Evolutionary conservation across 1,140 invertebrate genomes (phyloP), one percentile per base, ranked within the genome.

Genomic region (Drosophila lacteicornis): DNA sequence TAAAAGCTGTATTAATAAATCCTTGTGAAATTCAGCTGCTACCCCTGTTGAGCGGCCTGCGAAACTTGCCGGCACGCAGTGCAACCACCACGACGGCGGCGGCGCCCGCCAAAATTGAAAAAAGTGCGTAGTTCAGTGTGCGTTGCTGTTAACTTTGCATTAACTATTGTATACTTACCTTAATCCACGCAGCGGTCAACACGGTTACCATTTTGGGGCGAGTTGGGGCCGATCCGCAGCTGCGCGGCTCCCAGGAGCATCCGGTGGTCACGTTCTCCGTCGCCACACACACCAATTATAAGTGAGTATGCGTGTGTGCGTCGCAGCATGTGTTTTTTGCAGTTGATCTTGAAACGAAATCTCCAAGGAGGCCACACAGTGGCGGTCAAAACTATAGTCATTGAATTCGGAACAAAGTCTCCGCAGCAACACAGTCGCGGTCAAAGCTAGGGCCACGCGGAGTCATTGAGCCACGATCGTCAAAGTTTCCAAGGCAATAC

Each of bases 181-280:
- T 43, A 38, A 36, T 53, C 6, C 78, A 95, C 95, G 33, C 84
- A 99, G 98, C 96, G 75, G 93, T 99, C 13, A 99, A 99, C 93
- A 95, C 95, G 93, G 96, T 99, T 0, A 97, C 95, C 27, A 93
- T 99, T 36, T 86, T 99, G 17, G 98, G 98, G 27, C 94, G 98
- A 91, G 96, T 97, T 51, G 98, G 98, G 3, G 95, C 93, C 27
- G 96, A 98, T 92, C 97, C 98, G 25, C 97, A 98, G 91, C 95
- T 96, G 82, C 94, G 97, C 70, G 98, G 98, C 1, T 95, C 94
- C 11, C 94, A 96, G 78, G 94, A 96, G 59, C 97, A 97, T 93
- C 98, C 98, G 12, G 96, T 98, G 25, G 95, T 98, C 50, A 95
- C 97, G 58, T 99, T 99, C 93, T 97, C 97, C 11, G 77, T 99